Base-by-base conservation (phyloP, 2,797 vertebrate species). In the Lycodopsis pacificus region DNA sequence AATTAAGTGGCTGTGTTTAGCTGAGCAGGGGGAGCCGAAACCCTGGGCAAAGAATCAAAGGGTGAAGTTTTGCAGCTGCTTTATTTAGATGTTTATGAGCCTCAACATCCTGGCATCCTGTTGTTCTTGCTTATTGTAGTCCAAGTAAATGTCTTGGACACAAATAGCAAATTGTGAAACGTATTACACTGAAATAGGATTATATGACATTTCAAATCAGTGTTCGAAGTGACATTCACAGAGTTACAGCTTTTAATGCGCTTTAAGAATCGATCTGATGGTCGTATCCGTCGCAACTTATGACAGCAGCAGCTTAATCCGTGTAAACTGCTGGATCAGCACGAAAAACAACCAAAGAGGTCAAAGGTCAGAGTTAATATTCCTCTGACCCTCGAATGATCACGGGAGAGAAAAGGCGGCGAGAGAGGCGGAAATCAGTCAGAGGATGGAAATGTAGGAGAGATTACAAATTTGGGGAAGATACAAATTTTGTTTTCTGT, bases 51-150 rank as follows among this genome's bases (percentile, higher is more conserved):
- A 70, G 49, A 80, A 73, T 79, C 40, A 63, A 82, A 78, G 71
- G 58, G 71, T 20, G 42, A 87, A 66, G 69, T 58, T n/a, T 20
- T 63, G 73, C 83, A 83, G 80, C 75, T 83, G 78, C 77, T 83
- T 79, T 58, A 67, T 65, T 67, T 76, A 68, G 72, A 70, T 51
- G 51, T 70, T 80, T 72, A 46, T 57, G 56, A 63, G 61, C 71
- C n/a, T 19, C 65, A 7, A 36, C 49, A 66, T 79, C 65, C 61
- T 65, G 54, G 34, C 42, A 53, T 80, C 58, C 30, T 79, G 76
- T 49, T 85, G 56, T 62, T 54, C 34, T 17, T 49, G 58, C 27
- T 38, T 34, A 48, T 78, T 51, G 57, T 42, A 53, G 34, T 67
- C 10, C 2, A 57, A 13, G 34, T 15, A 56, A 65, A 74, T 40